Evolutionary conservation across 2,797 vertebrate species (phyloP).

Genomic region (Delichon dasypus): DNA sequence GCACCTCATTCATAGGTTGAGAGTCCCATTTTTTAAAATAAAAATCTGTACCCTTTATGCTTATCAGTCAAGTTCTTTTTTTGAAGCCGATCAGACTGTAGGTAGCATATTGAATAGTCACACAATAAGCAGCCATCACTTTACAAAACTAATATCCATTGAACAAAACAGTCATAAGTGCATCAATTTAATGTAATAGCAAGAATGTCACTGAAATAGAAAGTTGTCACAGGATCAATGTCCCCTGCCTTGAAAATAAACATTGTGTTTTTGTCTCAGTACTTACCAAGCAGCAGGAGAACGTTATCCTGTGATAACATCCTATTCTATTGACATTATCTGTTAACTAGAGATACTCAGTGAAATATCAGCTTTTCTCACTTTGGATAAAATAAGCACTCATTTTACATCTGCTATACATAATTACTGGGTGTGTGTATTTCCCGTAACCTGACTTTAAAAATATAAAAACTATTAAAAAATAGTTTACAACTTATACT

Average conservation of each 20-base stretch:
- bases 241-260: constrained; percentile 59
- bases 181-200: constrained; percentile 48
- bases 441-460: background rate
- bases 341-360: constrained; percentile 48
- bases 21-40: background rate
- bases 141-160: constrained; percentile 28
- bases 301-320: constrained; percentile 56
- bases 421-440: background rate
- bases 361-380: constrained; percentile 34
- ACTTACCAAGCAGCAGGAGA: constrained; percentile 58
- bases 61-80: background rate
- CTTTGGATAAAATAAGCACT: background rate
- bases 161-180: constrained; percentile 32
- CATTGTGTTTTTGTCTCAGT: constrained; percentile 31
- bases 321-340: constrained; percentile 58
- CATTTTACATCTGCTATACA: background rate
- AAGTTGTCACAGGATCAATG: constrained; percentile 51
- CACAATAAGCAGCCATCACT: background rate
- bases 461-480: background rate
- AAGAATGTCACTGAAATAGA: constrained; percentile 47
- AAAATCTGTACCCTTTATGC: background rate
- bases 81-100: background rate
- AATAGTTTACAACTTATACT: background rate
- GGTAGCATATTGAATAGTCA: background rate
- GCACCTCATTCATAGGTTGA: background rate